Conservation (phyloP, 2,888 invertebrate genomes). For the Xanthia icteritia region DNA sequence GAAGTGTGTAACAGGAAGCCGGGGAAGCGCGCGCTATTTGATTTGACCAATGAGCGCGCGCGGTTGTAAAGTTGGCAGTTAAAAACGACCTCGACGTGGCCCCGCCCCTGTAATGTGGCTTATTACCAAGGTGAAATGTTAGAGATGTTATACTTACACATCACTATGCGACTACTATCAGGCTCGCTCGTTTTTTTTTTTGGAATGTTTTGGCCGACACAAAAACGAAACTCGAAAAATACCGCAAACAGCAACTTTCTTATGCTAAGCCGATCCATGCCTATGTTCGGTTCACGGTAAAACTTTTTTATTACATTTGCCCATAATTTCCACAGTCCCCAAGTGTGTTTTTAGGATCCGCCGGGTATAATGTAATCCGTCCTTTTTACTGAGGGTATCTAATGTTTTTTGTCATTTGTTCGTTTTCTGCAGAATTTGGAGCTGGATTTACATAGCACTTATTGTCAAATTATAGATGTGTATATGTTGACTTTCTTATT, state of each 20-base stretch:
- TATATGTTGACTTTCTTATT: background rate
- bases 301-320: conserved; percentile 60
- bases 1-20: no score
- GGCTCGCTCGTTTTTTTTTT: no score
- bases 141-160: no score
- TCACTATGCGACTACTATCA: no score
- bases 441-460: conserved; percentile 32
- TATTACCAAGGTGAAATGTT: no score
- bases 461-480: background rate
- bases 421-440: conserved; percentile 17
- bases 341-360: conserved; percentile 58
- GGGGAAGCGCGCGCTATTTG: no score
- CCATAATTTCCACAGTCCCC: conserved; percentile 53
- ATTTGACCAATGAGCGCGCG: no score
- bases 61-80: no score
- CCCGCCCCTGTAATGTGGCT: no score
- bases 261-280: conserved; percentile 1
- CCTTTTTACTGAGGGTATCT: conserved; percentile 22
- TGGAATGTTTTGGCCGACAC: background rate
- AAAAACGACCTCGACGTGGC: no score
- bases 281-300: conserved; percentile 9
- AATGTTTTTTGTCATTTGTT: conserved; percentile 43
- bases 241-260: background rate
- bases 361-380: conserved; percentile 44
- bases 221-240: background rate